Conservation (phyloP, 23 tunicate genomes). For the Phallusia fumigata region DNA sequence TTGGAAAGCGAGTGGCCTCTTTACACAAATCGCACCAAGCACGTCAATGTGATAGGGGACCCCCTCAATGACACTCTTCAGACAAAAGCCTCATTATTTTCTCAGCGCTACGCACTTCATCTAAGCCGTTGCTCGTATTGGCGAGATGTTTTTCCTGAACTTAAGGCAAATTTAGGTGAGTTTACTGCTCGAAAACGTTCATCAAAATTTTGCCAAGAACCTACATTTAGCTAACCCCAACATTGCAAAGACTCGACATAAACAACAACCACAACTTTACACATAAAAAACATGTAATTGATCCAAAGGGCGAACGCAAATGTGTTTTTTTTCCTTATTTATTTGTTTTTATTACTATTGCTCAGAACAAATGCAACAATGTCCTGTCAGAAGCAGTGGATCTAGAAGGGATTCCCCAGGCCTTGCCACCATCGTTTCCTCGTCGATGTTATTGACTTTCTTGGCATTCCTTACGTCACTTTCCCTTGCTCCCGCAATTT, state of each 20-base stretch:
- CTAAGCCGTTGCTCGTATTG: slow-evolving; percentile 47
- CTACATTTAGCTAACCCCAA: too few relatives aligned
- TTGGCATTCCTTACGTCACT: neutral
- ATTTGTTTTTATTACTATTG: neutral
- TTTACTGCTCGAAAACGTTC: neutral
- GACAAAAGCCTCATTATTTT: slow-evolving; percentile 16
- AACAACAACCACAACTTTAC: too few relatives aligned
- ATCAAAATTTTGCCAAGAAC: too few relatives aligned
- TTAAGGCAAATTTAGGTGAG: slow-evolving; percentile 33
- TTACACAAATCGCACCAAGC: slow-evolving; percentile 23
- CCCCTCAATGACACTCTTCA: neutral
- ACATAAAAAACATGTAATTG: too few relatives aligned
- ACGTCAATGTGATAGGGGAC: slow-evolving; percentile 37
- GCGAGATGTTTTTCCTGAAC: slow-evolving; percentile 32
- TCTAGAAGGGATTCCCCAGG: neutral
- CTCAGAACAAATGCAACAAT: neutral
- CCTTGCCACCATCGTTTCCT: neutral
- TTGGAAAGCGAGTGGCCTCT: slow-evolving; percentile 24
- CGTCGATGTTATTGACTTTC: neutral
- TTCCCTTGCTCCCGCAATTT: neutral
- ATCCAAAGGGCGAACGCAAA: too few relatives aligned
- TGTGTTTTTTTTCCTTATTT: neutral
- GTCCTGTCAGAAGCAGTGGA: neutral
- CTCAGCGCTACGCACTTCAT: slow-evolving; percentile 19
- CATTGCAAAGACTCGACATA: too few relatives aligned